Evolutionary conservation across 2,888 invertebrate genomes (phyloP), one percentile per base, ranked within the genome.

Genomic region (Andrena chrysosceles): DNA sequence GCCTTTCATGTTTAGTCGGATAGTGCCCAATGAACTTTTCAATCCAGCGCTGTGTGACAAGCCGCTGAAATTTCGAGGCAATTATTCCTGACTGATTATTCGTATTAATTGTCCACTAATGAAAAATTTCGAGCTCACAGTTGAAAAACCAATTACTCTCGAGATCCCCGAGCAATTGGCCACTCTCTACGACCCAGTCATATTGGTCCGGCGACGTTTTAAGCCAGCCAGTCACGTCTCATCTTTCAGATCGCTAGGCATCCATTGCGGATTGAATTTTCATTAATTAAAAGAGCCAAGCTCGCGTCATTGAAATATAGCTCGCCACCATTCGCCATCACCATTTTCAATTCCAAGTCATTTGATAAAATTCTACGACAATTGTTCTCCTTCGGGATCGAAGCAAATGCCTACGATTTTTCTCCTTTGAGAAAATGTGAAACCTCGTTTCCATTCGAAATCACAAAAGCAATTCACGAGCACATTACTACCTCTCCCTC

Each of bases 391-490:
- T 7, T 26, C 10, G 6, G 16, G 20, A 26, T 35, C 26, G 26
- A 56, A 56, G 3, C 59, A 20, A 72, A 20, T 31, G 62, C 62
- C 56, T 48, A 23, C 23, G 29, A 31, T 29, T 49, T 13, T 52
- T 67, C 52, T 29, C 33, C 23, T 2, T 2, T 16, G 10, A 23
- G 49, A 67, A 52, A 67, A n/a, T 20, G 16, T 29, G 5, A 23
- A 56, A 69, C 29, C 52, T 42, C 54, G 70, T 76, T 76, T 49
- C 68, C 59, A 33, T 23, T 16, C 20, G 26, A n/a, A 8, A 54
- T 20, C 52, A 23, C 60, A 10, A 49, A 33, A 33, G 48, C 20
- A 10, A 35, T 35, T 42, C 56, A 10, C 31, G 29, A 54, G 54
- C 13, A 29, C 48, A 64, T 48, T 33, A 35, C 62, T 35, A 5